phyloP scores from a whole-genome alignment of 2,797 vertebrate genomes.

The Orientallactaga sibirica region DNA sequence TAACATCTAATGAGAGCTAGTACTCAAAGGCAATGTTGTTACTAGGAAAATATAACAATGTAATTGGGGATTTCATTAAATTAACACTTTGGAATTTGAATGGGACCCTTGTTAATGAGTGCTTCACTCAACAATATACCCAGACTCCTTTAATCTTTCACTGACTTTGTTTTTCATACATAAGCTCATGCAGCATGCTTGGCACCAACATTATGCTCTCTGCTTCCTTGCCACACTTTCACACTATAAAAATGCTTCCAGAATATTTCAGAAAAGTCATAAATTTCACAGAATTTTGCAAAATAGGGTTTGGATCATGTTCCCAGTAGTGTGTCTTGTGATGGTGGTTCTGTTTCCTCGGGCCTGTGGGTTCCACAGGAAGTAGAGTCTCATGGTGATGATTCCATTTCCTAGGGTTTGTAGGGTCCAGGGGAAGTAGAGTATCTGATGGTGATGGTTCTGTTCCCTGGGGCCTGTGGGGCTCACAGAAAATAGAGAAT shows the following conservation, averaged over 20 bases:
- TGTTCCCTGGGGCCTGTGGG: too few species aligned
- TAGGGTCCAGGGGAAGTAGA: too few species aligned
- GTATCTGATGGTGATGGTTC: too few species aligned
- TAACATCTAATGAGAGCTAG: constrained; percentile 74
- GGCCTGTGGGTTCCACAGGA: too few species aligned
- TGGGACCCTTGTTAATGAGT: constrained; percentile 52
- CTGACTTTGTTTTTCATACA: constrained; percentile 58
- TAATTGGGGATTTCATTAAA: constrained; percentile 73
- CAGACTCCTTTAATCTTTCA: constrained; percentile 28
- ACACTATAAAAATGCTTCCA: background rate
- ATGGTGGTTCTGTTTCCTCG: background rate
- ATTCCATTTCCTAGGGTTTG: too few species aligned
- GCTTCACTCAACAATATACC: constrained; percentile 29
- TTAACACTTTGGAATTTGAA: constrained; percentile 71
- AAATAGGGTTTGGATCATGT: constrained; percentile 15
- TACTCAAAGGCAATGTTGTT: constrained; percentile 71
- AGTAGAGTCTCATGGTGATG: too few species aligned
- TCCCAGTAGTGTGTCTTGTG: background rate
- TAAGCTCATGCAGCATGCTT: background rate
- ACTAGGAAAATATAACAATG: constrained; percentile 76
- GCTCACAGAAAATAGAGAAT: too few species aligned
- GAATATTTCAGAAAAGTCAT: background rate
- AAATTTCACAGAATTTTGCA: background rate
- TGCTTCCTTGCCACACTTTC: background rate
- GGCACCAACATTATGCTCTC: background rate